Percentiles rank a stretch among this genome's conserved stretches.
Evolutionary conservation across 2,113 vertebrate species (phyloP).

Genomic region (Tympanuchus pallidicinctus): DNA sequence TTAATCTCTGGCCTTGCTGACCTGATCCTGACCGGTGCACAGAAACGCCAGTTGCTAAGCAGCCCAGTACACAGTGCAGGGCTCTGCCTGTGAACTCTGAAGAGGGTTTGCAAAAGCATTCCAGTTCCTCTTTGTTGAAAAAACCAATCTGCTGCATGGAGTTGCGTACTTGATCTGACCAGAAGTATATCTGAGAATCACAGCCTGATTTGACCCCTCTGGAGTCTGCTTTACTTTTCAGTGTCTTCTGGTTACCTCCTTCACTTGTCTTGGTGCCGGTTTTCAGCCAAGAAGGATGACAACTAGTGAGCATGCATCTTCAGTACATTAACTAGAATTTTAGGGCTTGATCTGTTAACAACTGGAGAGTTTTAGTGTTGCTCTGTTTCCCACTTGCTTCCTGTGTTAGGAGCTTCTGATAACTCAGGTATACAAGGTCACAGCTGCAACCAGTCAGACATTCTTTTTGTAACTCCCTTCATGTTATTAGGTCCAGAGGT

Average conservation of each 20-base stretch:
- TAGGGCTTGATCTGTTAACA: not conserved
- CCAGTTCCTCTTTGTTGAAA: not conserved
- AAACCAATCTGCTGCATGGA: not conserved
- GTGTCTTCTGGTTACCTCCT: not conserved
- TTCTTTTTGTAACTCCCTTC: not conserved
- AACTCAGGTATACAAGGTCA: not conserved
- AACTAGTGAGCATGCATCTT: not conserved
- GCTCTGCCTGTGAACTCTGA: conserved; percentile 31
- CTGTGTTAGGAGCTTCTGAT: not conserved
- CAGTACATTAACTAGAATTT: not conserved
- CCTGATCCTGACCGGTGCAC: conserved; percentile 74
- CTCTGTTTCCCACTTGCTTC: not conserved
- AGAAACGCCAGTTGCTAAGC: conserved; percentile 82
- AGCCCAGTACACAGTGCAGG: conserved; percentile 75
- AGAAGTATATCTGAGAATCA: accelerated
- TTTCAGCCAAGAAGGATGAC: not conserved
- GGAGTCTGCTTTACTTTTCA: not conserved
- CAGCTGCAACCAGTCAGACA: not conserved
- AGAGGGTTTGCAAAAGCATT: not conserved
- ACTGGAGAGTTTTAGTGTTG: not conserved
- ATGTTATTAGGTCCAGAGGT: not conserved
- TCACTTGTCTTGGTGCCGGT: not conserved
- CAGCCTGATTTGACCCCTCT: not conserved
- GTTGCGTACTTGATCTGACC: not conserved
- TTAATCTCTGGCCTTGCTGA: conserved; percentile 65